Percentiles rank a stretch among this genome's conserved stretches.
These are phyloP conservation scores for Lucifuga dentata DNA, from an alignment of 2,113 vertebrate species.

Conservation along the genomic window DNA sequence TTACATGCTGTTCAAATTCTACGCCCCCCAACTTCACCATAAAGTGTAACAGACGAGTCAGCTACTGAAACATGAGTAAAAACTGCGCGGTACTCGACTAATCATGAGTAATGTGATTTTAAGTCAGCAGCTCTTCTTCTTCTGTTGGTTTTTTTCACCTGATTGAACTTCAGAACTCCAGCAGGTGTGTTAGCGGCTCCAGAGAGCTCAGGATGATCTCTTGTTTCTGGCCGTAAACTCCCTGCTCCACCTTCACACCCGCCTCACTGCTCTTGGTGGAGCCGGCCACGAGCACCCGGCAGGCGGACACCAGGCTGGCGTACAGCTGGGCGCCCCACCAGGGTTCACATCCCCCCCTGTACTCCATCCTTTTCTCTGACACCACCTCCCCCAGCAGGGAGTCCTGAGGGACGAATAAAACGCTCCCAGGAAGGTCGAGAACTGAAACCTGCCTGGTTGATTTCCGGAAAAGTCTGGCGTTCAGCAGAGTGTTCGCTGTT, in stretches of 20 bases:
- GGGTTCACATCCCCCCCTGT: slow-evolving; percentile 84
- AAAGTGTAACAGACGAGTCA: no score
- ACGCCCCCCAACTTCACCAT: no score
- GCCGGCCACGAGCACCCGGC: slow-evolving; percentile 82
- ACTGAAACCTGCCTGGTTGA: slow-evolving; percentile 83
- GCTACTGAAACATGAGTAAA: no score
- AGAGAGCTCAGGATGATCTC: slow-evolving; percentile 86
- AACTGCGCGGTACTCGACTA: no score
- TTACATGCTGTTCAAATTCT: no score
- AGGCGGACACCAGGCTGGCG: slow-evolving; percentile 83
- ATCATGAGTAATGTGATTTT: no score
- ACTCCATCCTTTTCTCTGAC: slow-evolving; percentile 84
- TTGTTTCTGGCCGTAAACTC: slow-evolving; percentile 88
- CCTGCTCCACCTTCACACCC: slow-evolving; percentile 79
- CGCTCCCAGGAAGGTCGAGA: slow-evolving; percentile 86
- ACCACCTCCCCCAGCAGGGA: slow-evolving; percentile 85
- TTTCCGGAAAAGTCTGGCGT: slow-evolving; percentile 86
- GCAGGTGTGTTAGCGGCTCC: slow-evolving; percentile 88
- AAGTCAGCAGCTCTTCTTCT: no score
- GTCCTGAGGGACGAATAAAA: slow-evolving; percentile 90
- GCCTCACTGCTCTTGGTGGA: slow-evolving; percentile 76
- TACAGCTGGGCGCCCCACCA: slow-evolving; percentile 87
- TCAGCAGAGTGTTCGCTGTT: slow-evolving; percentile 85
- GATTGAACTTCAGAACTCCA: slow-evolving; percentile 86
- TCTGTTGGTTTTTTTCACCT: no score